A percentile compares a stretch with the other conserved stretches of the same genome.
phyloP scores from a whole-genome alignment of 2,797 vertebrate genomes.

The Sebastolobus alascanus region DNA sequence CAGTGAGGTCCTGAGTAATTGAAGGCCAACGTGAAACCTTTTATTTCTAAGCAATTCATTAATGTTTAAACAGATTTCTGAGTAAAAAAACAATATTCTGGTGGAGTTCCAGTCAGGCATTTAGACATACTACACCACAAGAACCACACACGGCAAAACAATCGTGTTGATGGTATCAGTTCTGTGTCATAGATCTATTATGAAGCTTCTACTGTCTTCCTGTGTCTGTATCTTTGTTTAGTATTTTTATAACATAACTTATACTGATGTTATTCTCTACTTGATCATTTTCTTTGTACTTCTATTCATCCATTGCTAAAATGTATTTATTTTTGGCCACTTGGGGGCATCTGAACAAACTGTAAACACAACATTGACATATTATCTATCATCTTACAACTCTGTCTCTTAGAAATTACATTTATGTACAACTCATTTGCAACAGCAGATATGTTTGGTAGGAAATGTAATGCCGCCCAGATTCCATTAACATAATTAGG shows the following conservation, averaged over 20 bases:
- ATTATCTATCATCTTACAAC: not conserved
- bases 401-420: not conserved
- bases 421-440: not conserved
- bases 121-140: not conserved
- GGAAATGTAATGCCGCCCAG: not conserved
- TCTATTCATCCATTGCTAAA: not conserved
- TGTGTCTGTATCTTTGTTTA: not conserved
- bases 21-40: not conserved
- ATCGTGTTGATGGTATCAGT: not conserved
- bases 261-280: not conserved
- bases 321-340: not conserved
- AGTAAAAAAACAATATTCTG: not conserved
- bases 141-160: not conserved
- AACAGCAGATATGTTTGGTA: not conserved
- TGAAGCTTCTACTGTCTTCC: not conserved
- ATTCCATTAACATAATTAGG: not conserved
- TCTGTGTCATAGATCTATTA: not conserved
- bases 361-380: not conserved
- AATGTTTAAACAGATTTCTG: conserved; percentile 12
- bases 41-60: conserved; percentile 3
- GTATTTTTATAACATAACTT: not conserved
- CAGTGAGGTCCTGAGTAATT: not conserved
- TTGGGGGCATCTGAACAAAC: not conserved
- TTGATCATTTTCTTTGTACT: not conserved
- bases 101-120: not conserved